Conservation (phyloP, 2,888 invertebrate species). For the Cyclophora albipunctata region DNA sequence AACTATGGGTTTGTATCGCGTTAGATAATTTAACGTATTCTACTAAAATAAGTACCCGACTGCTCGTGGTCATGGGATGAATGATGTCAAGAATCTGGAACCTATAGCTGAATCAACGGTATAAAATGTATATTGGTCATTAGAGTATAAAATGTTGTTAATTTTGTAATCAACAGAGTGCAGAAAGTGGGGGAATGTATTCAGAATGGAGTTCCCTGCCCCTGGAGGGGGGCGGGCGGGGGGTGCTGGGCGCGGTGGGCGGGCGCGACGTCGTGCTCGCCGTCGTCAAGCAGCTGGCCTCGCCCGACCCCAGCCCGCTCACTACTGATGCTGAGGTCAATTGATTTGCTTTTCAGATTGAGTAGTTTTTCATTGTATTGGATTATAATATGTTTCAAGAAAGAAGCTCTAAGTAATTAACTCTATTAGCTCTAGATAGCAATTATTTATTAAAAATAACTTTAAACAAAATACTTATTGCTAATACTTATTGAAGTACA, state of each 20-base stretch:
- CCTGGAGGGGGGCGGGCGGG: constrained; percentile 81
- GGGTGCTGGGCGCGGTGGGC: constrained; percentile 87
- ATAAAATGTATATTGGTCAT: too few species aligned
- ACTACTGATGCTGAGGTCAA: constrained; percentile 88
- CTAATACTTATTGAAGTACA: too few species aligned
- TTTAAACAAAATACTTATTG: too few species aligned
- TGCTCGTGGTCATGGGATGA: too few species aligned
- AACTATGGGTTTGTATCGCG: too few species aligned
- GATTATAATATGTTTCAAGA: background rate
- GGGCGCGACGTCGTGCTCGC: constrained; percentile 88
- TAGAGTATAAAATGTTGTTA: too few species aligned
- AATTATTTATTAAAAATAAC: too few species aligned
- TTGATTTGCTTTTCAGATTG: background rate
- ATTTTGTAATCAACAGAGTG: constrained; percentile 57
- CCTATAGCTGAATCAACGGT: too few species aligned
- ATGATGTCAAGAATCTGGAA: too few species aligned
- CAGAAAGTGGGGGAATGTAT: constrained; percentile 84
- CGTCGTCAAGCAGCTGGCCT: constrained; percentile 87
- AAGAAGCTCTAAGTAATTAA: background rate
- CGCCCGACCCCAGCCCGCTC: constrained; percentile 89
- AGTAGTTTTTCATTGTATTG: background rate
- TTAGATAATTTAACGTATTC: too few species aligned
- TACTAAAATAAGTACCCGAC: too few species aligned
- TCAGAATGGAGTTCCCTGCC: constrained; percentile 88
- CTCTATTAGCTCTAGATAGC: too few species aligned